These are phyloP conservation scores for Orchesellides sinensis DNA, from an alignment of 2,888 invertebrate species.

Conservation along the genomic window DNA sequence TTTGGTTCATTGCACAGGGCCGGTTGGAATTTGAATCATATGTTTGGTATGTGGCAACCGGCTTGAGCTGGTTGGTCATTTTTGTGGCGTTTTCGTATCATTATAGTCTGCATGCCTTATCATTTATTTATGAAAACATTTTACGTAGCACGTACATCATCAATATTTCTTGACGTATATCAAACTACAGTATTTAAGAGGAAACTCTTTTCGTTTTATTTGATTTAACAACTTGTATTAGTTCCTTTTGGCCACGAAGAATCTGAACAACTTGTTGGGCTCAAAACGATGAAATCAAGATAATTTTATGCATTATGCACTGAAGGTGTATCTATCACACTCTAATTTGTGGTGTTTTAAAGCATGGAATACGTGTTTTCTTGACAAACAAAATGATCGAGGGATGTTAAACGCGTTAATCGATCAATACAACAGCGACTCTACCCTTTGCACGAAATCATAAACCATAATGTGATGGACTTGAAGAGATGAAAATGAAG, in stretches of 20 bases:
- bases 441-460: constrained; percentile 24
- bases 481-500: constrained; percentile 43
- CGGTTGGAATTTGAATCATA: constrained; percentile 40
- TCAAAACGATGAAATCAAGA: background rate
- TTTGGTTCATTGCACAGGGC: background rate
- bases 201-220: constrained; percentile 7
- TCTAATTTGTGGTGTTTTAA: background rate
- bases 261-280: background rate
- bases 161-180: background rate
- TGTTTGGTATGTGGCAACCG: constrained; percentile 35
- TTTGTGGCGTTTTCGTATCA: constrained; percentile 18
- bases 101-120: background rate
- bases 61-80: constrained; percentile 41
- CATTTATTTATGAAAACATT: background rate
- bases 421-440: background rate
- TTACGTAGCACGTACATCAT: background rate
- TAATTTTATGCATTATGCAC: background rate
- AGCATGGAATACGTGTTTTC: background rate
- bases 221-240: background rate
- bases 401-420: constrained; percentile 15
- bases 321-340: background rate
- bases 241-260: constrained; percentile 4
- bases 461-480: constrained; percentile 15
- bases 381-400: constrained; percentile 8
- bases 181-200: constrained; percentile 9